These are phyloP conservation scores for Apodemus speciosus DNA, from an alignment of 2,113 vertebrate genomes.

Conservation along the genomic window DNA sequence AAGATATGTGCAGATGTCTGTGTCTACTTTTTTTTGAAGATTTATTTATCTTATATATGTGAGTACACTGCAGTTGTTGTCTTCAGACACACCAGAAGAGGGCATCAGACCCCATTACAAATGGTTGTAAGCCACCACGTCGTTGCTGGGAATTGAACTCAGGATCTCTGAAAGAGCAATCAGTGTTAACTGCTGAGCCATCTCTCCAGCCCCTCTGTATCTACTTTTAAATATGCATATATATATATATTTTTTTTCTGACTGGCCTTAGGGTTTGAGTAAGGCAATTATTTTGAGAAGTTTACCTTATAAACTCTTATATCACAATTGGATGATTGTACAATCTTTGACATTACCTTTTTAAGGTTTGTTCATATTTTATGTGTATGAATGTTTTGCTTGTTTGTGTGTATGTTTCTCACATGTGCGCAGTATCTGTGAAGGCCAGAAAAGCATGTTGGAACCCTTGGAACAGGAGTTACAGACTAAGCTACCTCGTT, in stretches of 20 bases:
- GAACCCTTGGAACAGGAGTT: neutral
- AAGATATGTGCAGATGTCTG: neutral
- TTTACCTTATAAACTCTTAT: constrained; percentile 14
- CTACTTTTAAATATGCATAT: neutral
- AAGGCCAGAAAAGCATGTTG: neutral
- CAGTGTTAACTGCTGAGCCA: too few relatives aligned
- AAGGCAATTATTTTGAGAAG: constrained; percentile 49
- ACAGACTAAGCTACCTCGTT: neutral
- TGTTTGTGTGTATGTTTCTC: neutral
- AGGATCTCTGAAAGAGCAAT: too few relatives aligned
- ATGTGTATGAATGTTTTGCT: neutral
- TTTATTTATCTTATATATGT: too few relatives aligned
- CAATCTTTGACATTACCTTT: neutral
- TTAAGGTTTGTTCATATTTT: neutral
- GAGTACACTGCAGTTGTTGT: too few relatives aligned
- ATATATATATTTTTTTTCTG: neutral
- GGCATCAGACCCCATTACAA: too few relatives aligned
- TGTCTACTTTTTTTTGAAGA: neutral
- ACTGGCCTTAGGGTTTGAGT: constrained; percentile 33
- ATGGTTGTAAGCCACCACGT: too few relatives aligned
- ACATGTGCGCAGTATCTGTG: neutral
- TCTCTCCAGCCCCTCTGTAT: neutral
- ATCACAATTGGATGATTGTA: neutral
- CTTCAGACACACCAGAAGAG: too few relatives aligned
- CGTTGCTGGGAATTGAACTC: too few relatives aligned